Conservation (phyloP, 2,113 vertebrate genomes). For the Oncorhynchus mykiss region DNA sequence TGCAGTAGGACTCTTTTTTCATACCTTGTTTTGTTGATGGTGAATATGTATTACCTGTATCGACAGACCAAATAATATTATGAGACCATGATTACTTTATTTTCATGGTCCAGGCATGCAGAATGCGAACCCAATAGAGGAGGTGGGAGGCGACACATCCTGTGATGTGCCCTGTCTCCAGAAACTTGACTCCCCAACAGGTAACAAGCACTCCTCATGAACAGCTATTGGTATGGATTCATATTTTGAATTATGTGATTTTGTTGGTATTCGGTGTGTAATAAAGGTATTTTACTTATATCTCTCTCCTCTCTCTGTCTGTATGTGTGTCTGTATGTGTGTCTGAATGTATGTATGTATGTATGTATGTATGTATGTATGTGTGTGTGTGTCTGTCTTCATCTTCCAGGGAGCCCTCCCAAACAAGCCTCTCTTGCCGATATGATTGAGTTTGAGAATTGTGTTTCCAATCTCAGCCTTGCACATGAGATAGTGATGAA, state of each 20-base stretch:
- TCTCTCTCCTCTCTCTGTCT: background rate
- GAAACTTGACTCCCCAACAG: constrained; percentile 56
- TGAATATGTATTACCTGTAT: no score
- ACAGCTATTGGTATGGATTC: no score
- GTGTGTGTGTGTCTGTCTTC: background rate
- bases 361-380: background rate
- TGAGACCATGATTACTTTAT: background rate
- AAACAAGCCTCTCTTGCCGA: constrained; percentile 39
- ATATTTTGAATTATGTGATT: background rate
- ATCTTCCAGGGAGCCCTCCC: constrained; percentile 58
- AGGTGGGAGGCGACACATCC: constrained; percentile 25
- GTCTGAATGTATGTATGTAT: background rate
- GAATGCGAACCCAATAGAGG: constrained; percentile 35
- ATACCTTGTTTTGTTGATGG: no score
- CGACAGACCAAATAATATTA: no score
- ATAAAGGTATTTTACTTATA: background rate
- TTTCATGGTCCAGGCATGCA: constrained; percentile 34
- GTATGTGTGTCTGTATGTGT: no score
- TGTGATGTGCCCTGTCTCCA: constrained; percentile 61
- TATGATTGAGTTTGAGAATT: constrained; percentile 53
- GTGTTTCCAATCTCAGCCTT: constrained; percentile 60
- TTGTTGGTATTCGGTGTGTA: background rate
- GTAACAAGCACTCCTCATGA: constrained; percentile 24
- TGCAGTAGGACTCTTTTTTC: no score
- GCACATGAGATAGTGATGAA: constrained; percentile 61